These are phyloP conservation scores for Parasteatoda lunata DNA, from an alignment of 2,888 invertebrate species.

Conservation along the genomic window DNA sequence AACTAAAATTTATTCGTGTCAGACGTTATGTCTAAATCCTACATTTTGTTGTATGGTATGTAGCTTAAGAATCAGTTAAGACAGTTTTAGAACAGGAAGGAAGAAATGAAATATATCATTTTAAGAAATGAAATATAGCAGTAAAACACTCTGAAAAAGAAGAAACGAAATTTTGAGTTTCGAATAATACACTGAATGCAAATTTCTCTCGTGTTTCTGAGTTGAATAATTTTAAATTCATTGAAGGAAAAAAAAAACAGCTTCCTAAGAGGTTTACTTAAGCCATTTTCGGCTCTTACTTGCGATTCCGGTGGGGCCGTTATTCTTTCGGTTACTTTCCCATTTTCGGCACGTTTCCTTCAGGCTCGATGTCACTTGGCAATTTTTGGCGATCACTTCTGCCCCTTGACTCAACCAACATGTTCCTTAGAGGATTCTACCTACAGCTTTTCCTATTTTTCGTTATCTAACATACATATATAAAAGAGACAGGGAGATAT, in stretches of 20 bases:
- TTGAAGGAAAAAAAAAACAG: constrained; percentile 15
- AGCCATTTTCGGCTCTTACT: constrained; percentile 50
- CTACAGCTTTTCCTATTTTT: constrained; percentile 11
- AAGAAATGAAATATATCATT: too few species aligned
- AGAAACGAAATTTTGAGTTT: constrained; percentile 24
- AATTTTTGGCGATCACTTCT: constrained; percentile 42
- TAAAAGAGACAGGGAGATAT: constrained; percentile 18
- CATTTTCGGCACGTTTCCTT: constrained; percentile 40
- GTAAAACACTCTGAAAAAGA: constrained; percentile 8
- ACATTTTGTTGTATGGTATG: too few species aligned
- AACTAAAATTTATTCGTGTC: too few species aligned
- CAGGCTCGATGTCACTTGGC: constrained; percentile 40
- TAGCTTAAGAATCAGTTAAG: too few species aligned
- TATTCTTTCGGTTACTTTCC: constrained; percentile 37
- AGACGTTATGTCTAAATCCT: too few species aligned
- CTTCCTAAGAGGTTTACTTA: constrained; percentile 54
- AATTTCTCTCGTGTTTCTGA: constrained; percentile 31
- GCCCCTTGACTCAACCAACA: constrained; percentile 26
- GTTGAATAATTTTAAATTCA: neutral
- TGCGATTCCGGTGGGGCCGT: constrained; percentile 46
- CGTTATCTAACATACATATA: constrained; percentile 47
- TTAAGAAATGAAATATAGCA: too few species aligned
- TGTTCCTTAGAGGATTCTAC: constrained; percentile 37
- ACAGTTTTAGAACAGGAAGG: too few species aligned
- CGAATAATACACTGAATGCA: constrained; percentile 27